phyloP scores from a whole-genome alignment of 2,797 vertebrate species.

The Poeciliopsis gracilis region DNA sequence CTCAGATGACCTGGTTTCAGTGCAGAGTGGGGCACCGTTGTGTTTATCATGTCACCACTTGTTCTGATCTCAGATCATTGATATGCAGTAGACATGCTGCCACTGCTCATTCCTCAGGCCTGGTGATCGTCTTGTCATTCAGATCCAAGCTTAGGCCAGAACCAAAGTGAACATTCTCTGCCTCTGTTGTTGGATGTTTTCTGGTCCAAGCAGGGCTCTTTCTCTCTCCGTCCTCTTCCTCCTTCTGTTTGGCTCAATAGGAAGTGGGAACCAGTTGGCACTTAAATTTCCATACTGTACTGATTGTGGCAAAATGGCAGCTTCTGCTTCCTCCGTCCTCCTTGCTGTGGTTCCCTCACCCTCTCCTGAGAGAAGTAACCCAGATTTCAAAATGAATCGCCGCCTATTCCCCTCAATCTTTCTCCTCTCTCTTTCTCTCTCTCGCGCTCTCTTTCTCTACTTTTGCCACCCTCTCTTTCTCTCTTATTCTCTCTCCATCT shows the following conservation, averaged over 20 bases:
- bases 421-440: constrained; percentile 50
- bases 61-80: constrained; percentile 48
- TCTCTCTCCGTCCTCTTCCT: constrained; percentile 9
- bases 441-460: constrained; percentile 31
- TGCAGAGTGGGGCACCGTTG: constrained; percentile 43
- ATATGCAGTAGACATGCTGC: not conserved
- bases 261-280: constrained; percentile 62
- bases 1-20: constrained; percentile 71
- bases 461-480: constrained; percentile 32
- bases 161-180: constrained; percentile 8
- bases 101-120: constrained; percentile 49
- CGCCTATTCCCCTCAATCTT: constrained; percentile 73
- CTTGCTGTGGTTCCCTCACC: constrained; percentile 72
- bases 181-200: constrained; percentile 27
- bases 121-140: constrained; percentile 44
- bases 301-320: constrained; percentile 74
- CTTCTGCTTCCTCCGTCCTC: constrained; percentile 67
- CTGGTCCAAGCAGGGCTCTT: constrained; percentile 31
- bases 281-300: constrained; percentile 53
- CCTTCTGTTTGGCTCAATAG: constrained; percentile 47
- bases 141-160: constrained; percentile 19
- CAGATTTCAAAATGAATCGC: constrained; percentile 86
- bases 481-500: constrained; percentile 56
- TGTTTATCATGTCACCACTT: constrained; percentile 42
- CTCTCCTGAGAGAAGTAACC: constrained; percentile 86